phyloP scores from a whole-genome alignment of 1,140 invertebrate species.

The Bombus confusus region DNA sequence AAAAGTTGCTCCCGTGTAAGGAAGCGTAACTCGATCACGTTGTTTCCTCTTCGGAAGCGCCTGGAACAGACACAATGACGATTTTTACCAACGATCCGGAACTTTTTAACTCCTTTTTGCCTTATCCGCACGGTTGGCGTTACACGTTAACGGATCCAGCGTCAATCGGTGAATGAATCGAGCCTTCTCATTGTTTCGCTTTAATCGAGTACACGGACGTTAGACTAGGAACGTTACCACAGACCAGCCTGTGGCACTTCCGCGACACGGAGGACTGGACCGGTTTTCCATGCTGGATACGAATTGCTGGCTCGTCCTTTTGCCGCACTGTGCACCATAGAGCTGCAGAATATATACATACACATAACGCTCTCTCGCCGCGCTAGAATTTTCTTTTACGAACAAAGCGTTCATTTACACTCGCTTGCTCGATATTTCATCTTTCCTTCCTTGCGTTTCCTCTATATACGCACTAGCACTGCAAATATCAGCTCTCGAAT shows the following conservation, averaged over 20 bases:
- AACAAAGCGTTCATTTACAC: slow-evolving; percentile 21
- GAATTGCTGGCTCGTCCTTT: slow-evolving; percentile 63
- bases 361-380: not conserved
- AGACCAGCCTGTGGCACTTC: slow-evolving; percentile 50
- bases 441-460: not conserved
- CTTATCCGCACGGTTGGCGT: not conserved
- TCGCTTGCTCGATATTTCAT: not conserved
- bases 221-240: slow-evolving; percentile 55
- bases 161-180: slow-evolving; percentile 60
- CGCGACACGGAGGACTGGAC: slow-evolving; percentile 59
- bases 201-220: slow-evolving; percentile 56
- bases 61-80: not conserved
- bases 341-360: not conserved
- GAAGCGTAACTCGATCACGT: too few relatives aligned
- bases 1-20: too few relatives aligned
- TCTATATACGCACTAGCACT: not conserved
- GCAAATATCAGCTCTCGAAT: not conserved
- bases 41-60: too few relatives aligned
- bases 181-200: slow-evolving; percentile 54
- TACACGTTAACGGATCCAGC: slow-evolving; percentile 3
- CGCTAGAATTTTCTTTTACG: slow-evolving; percentile 23
- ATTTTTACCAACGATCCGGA: not conserved
- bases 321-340: slow-evolving; percentile 31
- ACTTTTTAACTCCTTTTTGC: not conserved
- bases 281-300: slow-evolving; percentile 63